Percentiles rank a stretch among this genome's conserved stretches.
Conservation (phyloP, 2,113 vertebrate species). For the Vicugna pacos region DNA sequence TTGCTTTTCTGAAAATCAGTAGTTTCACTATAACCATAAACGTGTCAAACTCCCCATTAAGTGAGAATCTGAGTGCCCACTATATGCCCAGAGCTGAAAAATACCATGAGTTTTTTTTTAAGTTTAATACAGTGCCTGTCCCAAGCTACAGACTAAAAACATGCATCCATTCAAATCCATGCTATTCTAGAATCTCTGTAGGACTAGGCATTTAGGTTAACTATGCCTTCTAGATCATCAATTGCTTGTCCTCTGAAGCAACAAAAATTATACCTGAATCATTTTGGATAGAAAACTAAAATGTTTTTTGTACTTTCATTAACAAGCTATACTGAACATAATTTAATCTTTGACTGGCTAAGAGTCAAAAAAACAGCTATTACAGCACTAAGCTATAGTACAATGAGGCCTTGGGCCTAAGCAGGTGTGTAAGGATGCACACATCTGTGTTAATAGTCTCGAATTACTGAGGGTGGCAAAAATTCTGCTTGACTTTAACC, state of each 20-base stretch:
- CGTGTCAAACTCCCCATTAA: not conserved
- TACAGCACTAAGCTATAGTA: not conserved
- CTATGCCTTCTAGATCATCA: not conserved
- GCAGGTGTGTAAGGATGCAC: not conserved
- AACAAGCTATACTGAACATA: not conserved
- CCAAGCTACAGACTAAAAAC: not conserved
- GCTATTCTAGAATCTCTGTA: not conserved
- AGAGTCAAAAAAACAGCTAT: not conserved
- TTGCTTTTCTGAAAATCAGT: slow-evolving; percentile 17
- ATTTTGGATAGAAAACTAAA: slow-evolving; percentile 47
- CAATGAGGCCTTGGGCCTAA: not conserved
- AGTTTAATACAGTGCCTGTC: not conserved
- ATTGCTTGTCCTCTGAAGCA: not conserved
- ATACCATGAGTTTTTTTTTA: not conserved
- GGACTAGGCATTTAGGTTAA: not conserved
- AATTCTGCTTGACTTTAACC: not conserved
- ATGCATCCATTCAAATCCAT: not conserved
- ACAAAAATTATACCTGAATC: slow-evolving; percentile 17
- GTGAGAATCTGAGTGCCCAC: not conserved
- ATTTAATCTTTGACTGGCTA: not conserved
- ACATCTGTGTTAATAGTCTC: not conserved
- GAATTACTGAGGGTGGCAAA: not conserved
- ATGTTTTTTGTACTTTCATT: not conserved
- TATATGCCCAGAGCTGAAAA: not conserved
- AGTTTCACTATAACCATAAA: not conserved